Evolutionary conservation across 2,888 invertebrate genomes (phyloP), one percentile per base, ranked within the genome.

Genomic region (Eupithecia exiguata): DNA sequence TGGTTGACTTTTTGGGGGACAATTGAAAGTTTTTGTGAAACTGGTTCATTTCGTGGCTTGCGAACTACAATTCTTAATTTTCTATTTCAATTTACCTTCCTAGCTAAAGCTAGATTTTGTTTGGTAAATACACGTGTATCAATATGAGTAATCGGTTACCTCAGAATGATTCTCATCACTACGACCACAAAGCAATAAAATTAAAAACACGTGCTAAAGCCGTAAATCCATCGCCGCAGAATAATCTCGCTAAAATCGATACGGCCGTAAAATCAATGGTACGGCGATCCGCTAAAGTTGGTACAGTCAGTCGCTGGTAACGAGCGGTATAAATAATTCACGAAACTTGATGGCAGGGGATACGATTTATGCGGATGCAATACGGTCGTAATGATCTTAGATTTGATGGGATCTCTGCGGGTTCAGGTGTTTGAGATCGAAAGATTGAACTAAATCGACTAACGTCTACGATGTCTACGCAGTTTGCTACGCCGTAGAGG

Each of bases 301-400:
- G 83, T 83, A 83, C 80, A 74, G 69, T 78, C 80, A 74, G 69
- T 78, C 75, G 68, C 74, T 70, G 61, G 68, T 77, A 79, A 77
- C 75, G 76, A 77, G 72, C 71, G 70, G 75, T 80, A 79, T 84
- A 83, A 83, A 84, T 84, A 82, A 83, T 82, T 83, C 81, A 80
- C 69, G 76, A 70, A 72, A 76, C 74, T 73, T 79, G 81, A 78
- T 70, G 77, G 79, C 74, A 72, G 68, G 72, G 53, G 76, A 71
- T 79, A 72, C 79, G 70, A 69, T 73, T 72, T 77, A 72, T 73
- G 75, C 71, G 71, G 71, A 68, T 69, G 71, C 68, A 71, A 70
- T 72, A 71, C 71, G 25, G 30, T 38, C 25, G 66, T 74, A 78
- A 71, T 21, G 40, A 46, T 71, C 35, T 67, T 62, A 46, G 73